Evolutionary conservation across 2,888 invertebrate species (phyloP), one percentile per base, ranked within the genome.

Genomic region (Torymus aiolomorphi): DNA sequence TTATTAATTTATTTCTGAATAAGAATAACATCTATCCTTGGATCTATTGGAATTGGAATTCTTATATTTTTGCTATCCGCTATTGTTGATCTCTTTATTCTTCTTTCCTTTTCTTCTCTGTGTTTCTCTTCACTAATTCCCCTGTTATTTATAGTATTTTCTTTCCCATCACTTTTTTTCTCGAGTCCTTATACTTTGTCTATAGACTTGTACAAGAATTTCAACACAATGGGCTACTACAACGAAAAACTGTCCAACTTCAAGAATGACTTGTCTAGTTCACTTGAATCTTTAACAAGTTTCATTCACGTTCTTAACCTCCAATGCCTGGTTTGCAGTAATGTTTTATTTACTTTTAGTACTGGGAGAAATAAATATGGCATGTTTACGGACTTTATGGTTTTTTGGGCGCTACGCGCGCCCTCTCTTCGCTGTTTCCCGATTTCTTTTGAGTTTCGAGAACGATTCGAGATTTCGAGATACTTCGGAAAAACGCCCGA

Each of bases 121-220:
- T 65, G 20, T 51, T 70, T 56, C 20, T 54, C 14, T 61, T 31
- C 18, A 13, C 24, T 52, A 20, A 16, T 24, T 49, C 31, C 70
- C 56, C 18, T 56, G 65, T 80, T 80, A 20, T 20, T 20, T 20
- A 20, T 49, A 72, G 54, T 42, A 42, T 42, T 42, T 42, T 8
- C 8, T 42, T 42, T 42, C 8, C 42, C 42, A 42, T 42, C 42
- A 42, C 42, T 42, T 42, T 42, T 42, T 42, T 42, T 42, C 42
- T 42, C 8, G 42, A 42, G 42, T 42, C 31, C 65, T 67, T 80
- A n/a, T n/a, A 69, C 73, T 74, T 77, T 61, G 54, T 57, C 76
- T 59, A 76, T 80, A 66, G 76, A 67, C 80, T 76, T 76, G 49
- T 16, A 31, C 11, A 52, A 73, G 56, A 76, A 76, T 80, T 80